These are phyloP conservation scores for Bedellia somnulentella DNA, from an alignment of 2,888 invertebrate genomes.

Conservation along the genomic window DNA sequence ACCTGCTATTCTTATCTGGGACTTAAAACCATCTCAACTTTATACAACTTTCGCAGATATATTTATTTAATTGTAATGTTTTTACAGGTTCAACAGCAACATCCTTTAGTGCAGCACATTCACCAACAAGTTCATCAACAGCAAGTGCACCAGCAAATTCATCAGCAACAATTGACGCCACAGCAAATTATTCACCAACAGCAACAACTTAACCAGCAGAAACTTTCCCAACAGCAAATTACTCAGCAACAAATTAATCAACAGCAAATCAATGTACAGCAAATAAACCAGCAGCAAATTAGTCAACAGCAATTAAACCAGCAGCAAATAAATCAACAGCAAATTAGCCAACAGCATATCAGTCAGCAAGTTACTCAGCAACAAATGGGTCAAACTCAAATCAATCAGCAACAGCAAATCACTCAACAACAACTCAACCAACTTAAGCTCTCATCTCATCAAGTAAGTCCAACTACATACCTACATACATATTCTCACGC, in stretches of 20 bases:
- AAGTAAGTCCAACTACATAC: too few species aligned
- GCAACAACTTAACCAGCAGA: slow-evolving; percentile 12
- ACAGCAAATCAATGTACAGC: slow-evolving; percentile 15
- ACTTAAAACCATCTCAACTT: too few species aligned
- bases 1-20: too few species aligned
- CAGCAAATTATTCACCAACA: slow-evolving; percentile 13
- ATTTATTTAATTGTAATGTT: too few species aligned
- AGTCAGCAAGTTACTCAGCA: slow-evolving; percentile 9
- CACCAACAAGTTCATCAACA: too few species aligned
- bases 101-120: too few species aligned
- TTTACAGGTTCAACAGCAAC: too few species aligned
- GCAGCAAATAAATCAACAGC: slow-evolving; percentile 29
- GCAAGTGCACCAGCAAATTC: slow-evolving; percentile 1
- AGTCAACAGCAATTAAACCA: slow-evolving; percentile 4
- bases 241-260: slow-evolving; percentile 20
- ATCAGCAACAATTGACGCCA: slow-evolving; percentile 13
- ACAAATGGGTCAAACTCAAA: too few species aligned
- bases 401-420: slow-evolving; percentile 9
- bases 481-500: too few species aligned
- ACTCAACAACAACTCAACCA: slow-evolving; percentile 25
- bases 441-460: slow-evolving; percentile 35
- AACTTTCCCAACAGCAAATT: slow-evolving; percentile 17
- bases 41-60: too few species aligned
- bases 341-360: slow-evolving; percentile 13
- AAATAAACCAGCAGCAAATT: slow-evolving; percentile 25